These are phyloP conservation scores for Toxostoma redivivum DNA, from an alignment of 2,113 vertebrate species.

Conservation along the genomic window DNA sequence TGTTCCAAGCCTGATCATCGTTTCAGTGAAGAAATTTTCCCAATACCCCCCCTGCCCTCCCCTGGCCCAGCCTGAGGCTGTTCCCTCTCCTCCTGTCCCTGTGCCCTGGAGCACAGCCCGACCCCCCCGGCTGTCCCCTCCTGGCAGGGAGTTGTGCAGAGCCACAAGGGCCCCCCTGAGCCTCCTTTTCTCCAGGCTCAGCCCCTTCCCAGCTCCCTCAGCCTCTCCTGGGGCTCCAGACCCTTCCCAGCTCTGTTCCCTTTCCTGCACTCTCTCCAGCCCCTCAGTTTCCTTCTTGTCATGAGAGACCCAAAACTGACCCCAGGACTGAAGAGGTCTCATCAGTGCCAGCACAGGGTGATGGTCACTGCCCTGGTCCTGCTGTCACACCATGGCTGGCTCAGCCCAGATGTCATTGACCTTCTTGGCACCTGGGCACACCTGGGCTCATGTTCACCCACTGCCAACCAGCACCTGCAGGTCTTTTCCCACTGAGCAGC, in stretches of 20 bases:
- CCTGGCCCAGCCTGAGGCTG: background rate
- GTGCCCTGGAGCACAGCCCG: background rate
- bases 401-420: background rate
- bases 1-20: background rate
- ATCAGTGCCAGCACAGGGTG: background rate
- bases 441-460: background rate
- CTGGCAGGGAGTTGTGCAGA: background rate
- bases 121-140: background rate
- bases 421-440: background rate
- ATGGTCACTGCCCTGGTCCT: background rate
- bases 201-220: no score
- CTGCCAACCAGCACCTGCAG: no score
- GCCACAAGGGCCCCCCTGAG: background rate
- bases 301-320: background rate
- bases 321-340: fast-evolving
- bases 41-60: fast-evolving
- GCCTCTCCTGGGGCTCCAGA: background rate
- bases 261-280: fast-evolving
- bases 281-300: fast-evolving
- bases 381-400: background rate
- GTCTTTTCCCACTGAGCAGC: background rate
- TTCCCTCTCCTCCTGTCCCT: background rate
- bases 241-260: background rate
- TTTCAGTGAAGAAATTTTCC: background rate
- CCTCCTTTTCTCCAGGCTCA: background rate